These are phyloP conservation scores for Poeciliopsis infans DNA, from an alignment of 2,797 vertebrate genomes.

Conservation along the genomic window DNA sequence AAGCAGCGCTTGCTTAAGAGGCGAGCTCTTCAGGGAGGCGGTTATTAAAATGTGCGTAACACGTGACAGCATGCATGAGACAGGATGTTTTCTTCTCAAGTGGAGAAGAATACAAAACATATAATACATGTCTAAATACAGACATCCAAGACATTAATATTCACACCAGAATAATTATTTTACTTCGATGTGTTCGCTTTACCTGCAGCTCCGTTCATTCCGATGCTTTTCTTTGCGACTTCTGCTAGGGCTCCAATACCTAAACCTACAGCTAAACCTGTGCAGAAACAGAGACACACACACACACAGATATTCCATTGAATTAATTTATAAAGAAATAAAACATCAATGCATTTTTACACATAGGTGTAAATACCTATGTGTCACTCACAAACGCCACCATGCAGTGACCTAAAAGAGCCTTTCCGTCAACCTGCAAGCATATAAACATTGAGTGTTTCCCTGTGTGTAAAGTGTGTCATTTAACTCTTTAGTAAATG, in stretches of 20 bases:
- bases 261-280: conserved; percentile 94
- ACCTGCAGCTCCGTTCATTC: conserved; percentile 84
- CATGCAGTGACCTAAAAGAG: not conserved
- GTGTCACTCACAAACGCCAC: not conserved
- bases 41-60: conserved; percentile 5
- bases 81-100: not conserved
- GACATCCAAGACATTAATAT: not conserved
- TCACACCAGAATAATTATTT: not conserved
- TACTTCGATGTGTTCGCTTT: conserved; percentile 35
- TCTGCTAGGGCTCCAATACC: conserved; percentile 94
- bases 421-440: not conserved
- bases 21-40: not conserved
- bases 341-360: not conserved
- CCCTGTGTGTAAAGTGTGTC: not conserved
- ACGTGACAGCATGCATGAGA: conserved; percentile 26
- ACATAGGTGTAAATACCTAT: not conserved
- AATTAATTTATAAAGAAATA: not conserved
- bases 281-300: conserved; percentile 17
- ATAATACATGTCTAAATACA: not conserved
- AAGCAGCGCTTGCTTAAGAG: conserved; percentile 20
- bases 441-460: not conserved
- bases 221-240: conserved; percentile 94
- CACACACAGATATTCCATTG: not conserved
- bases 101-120: not conserved
- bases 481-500: not conserved